These are phyloP conservation scores for Ochlodes sylvanus DNA, from an alignment of 2,888 invertebrate species.

Conservation along the genomic window DNA sequence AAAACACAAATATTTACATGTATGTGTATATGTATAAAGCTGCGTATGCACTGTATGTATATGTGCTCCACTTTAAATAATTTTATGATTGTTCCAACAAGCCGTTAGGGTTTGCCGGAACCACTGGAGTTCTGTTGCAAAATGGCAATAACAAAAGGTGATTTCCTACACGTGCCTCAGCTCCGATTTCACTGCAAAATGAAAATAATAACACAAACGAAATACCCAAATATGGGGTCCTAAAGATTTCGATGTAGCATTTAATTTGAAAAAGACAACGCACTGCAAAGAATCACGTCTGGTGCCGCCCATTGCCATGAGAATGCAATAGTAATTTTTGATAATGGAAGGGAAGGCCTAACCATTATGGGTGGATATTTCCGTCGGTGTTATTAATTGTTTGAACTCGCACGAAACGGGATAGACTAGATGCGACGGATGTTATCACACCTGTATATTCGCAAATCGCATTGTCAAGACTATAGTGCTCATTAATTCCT, in stretches of 20 bases:
- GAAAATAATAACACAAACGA: slow-evolving; percentile 66
- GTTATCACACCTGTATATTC: slow-evolving; percentile 67
- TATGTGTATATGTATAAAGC: no score
- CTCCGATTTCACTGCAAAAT: slow-evolving; percentile 73
- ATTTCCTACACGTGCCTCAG: slow-evolving; percentile 71
- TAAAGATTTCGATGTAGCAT: slow-evolving; percentile 62
- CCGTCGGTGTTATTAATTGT: slow-evolving; percentile 72
- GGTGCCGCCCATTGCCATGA: slow-evolving; percentile 67
- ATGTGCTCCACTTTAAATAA: background rate
- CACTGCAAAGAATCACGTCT: slow-evolving; percentile 68
- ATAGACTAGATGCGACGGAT: slow-evolving; percentile 67
- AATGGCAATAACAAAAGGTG: slow-evolving; percentile 70
- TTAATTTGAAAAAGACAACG: slow-evolving; percentile 80
- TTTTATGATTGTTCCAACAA: slow-evolving; percentile 23
- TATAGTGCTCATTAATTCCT: slow-evolving; percentile 58
- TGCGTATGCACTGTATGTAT: no score
- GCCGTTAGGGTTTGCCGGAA: slow-evolving; percentile 27
- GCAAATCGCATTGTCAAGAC: slow-evolving; percentile 65
- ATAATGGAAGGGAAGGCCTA: slow-evolving; percentile 73
- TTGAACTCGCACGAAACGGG: slow-evolving; percentile 63
- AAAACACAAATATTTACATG: no score
- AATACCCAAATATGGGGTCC: slow-evolving; percentile 60
- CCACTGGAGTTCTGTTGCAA: slow-evolving; percentile 54
- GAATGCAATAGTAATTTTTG: slow-evolving; percentile 80
- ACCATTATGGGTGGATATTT: slow-evolving; percentile 76